Conservation (phyloP, 1,140 invertebrate genomes). For the Caenorhabditis tropicalis region DNA sequence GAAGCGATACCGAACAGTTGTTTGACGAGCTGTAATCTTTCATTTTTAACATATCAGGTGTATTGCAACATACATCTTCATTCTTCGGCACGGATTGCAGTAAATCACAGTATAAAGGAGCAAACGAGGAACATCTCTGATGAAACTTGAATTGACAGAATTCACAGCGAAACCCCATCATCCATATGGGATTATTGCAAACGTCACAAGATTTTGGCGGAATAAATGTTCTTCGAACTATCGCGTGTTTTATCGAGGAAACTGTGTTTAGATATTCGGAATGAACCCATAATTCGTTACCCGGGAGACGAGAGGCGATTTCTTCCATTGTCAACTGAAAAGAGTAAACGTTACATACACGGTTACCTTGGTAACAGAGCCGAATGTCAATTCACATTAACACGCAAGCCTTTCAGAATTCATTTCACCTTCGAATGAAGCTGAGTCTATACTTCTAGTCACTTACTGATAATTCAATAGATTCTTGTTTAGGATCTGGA, state of each 20-base stretch:
- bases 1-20: constrained; percentile 11
- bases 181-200: constrained; percentile 58
- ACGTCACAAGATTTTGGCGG: constrained; percentile 54
- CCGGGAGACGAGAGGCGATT: constrained; percentile 22
- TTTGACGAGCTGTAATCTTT: constrained; percentile 4
- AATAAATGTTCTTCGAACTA: constrained; percentile 56
- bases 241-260: constrained; percentile 55
- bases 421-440: neutral
- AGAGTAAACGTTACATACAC: neutral
- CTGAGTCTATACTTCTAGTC: too few species aligned
- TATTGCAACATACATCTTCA: constrained; percentile 1
- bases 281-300: constrained; percentile 59
- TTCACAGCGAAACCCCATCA: constrained; percentile 60
- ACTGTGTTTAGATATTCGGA: constrained; percentile 55
- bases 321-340: constrained; percentile 57
- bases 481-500: constrained; percentile 35
- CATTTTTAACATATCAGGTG: neutral
- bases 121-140: constrained; percentile 54
- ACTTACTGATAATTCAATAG: constrained; percentile 43
- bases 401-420: neutral
- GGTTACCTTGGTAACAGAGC: neutral
- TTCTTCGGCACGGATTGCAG: constrained; percentile 41
- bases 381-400: neutral
- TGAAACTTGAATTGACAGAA: constrained; percentile 62
- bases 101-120: constrained; percentile 59